phyloP scores from a whole-genome alignment of 2,888 invertebrate genomes.

The Tricholauxania praeusta region DNA sequence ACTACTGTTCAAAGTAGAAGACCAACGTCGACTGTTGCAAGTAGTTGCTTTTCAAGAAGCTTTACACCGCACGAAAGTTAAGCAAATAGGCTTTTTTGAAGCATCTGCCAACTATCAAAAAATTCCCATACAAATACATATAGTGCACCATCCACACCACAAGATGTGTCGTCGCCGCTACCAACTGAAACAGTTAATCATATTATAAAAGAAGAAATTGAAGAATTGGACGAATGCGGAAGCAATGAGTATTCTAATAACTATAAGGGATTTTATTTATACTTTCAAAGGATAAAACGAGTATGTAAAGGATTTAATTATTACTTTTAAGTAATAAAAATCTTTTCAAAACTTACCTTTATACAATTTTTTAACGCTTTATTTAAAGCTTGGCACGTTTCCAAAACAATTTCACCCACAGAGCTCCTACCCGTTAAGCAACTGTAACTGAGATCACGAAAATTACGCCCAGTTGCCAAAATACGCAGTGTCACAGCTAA shows the following conservation, averaged over 20 bases:
- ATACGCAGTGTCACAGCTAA: too few species aligned
- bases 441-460: too few species aligned
- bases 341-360: too few species aligned
- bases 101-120: too few species aligned
- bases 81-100: too few species aligned
- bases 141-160: neutral
- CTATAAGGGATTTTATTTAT: slow-evolving; percentile 9
- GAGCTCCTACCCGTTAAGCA: too few species aligned
- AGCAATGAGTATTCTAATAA: slow-evolving; percentile 1
- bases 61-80: too few species aligned
- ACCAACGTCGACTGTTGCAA: too few species aligned
- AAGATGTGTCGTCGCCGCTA: neutral
- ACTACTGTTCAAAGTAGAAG: slow-evolving; percentile 22
- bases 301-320: neutral
- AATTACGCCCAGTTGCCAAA: too few species aligned
- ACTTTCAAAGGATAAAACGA: slow-evolving; percentile 2
- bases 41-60: neutral
- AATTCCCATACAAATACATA: neutral
- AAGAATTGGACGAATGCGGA: neutral
- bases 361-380: too few species aligned
- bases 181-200: slow-evolving; percentile 1
- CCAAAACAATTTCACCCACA: too few species aligned
- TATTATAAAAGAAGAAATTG: neutral
- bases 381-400: too few species aligned
- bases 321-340: neutral